A percentile compares a stretch with the other conserved stretches of the same genome.
Conservation (phyloP, 2,797 vertebrate species). For the Phylloscopus collybita region DNA sequence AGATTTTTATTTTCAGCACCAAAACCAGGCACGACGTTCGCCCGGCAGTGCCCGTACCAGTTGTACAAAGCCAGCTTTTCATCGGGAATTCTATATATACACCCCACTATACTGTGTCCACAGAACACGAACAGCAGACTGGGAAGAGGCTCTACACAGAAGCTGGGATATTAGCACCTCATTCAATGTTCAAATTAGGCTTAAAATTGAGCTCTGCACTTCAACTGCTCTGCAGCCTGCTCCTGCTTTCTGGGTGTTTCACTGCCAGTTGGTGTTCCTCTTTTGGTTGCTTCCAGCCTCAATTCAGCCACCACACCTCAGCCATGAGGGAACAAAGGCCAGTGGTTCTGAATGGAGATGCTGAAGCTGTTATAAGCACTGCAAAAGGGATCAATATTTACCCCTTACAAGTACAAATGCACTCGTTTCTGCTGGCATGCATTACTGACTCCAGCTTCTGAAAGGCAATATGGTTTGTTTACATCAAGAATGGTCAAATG, state of each 20-base stretch:
- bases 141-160: neutral
- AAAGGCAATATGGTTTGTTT: neutral
- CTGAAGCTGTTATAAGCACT: neutral
- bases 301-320: neutral
- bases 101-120: neutral
- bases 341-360: neutral
- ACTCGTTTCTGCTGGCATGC: neutral
- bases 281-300: neutral
- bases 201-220: neutral
- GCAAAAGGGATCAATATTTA: neutral
- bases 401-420: neutral
- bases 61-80: neutral
- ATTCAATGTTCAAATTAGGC: neutral
- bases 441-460: neutral
- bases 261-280: neutral
- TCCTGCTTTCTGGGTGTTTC: neutral
- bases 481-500: neutral
- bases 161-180: slow-evolving; percentile 5
- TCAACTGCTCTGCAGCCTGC: neutral
- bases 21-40: neutral
- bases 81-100: neutral
- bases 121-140: neutral
- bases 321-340: neutral
- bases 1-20: neutral
- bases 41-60: neutral